phyloP scores from a whole-genome alignment of 2,113 vertebrate genomes.

The Sinocyclocheilus maitianheensis region DNA sequence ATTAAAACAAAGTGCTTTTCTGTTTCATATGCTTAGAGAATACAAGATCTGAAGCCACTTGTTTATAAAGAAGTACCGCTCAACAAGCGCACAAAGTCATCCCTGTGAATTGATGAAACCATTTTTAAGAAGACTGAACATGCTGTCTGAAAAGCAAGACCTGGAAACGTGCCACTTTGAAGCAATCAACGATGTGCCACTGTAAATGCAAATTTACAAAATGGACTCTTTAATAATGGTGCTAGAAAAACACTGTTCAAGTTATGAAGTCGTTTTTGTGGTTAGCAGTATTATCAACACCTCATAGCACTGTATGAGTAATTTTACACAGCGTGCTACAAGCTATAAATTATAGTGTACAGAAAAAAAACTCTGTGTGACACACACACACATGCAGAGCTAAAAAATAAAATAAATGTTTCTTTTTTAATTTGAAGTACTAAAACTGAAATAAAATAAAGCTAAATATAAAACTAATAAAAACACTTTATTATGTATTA shows the following conservation, averaged over 20 bases:
- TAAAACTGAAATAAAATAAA: no score
- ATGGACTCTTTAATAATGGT: neutral
- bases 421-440: no score
- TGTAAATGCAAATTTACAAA: slow-evolving; percentile 18
- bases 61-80: neutral
- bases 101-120: neutral
- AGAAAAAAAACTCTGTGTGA: no score
- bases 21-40: neutral
- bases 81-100: neutral
- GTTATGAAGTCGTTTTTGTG: neutral
- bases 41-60: slow-evolving; percentile 1
- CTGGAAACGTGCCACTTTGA: slow-evolving; percentile 8
- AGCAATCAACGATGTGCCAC: slow-evolving; percentile 4
- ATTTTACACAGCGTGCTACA: neutral
- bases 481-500: no score
- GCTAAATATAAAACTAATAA: no score
- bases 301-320: neutral
- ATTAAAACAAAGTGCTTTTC: slow-evolving; percentile 1
- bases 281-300: neutral
- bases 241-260: neutral
- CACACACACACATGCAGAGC: no score
- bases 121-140: neutral
- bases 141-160: slow-evolving; percentile 6
- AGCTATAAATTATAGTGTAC: neutral
- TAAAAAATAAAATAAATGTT: no score